A percentile compares a stretch with the other conserved stretches of the same genome.
Evolutionary conservation across 2,888 invertebrate species (phyloP).

Genomic region (Panopea generosa): DNA sequence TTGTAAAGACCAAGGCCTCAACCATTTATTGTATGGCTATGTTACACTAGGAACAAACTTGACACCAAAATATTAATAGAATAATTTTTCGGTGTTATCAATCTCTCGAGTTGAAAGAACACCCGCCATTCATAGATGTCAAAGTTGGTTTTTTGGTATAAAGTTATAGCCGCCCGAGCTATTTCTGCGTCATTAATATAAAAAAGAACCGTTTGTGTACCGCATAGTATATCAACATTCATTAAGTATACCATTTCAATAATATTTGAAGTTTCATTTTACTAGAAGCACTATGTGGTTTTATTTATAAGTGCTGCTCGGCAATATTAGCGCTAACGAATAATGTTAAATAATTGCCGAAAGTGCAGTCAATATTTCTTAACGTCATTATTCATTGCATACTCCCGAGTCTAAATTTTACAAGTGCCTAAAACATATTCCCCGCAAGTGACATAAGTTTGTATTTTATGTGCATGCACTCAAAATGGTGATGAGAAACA

Average conservation of each 20-base stretch:
- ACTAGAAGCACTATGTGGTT: too few relatives aligned
- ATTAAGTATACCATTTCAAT: neutral
- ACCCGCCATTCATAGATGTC: conserved; percentile 41
- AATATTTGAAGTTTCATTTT: neutral
- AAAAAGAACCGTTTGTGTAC: conserved; percentile 6
- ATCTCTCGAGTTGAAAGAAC: conserved; percentile 22
- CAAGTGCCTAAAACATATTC: conserved; percentile 29
- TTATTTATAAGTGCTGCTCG: too few relatives aligned
- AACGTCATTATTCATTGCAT: conserved; percentile 12
- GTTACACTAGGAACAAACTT: conserved; percentile 32
- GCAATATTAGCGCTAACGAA: too few relatives aligned
- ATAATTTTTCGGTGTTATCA: conserved; percentile 19
- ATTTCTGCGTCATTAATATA: conserved; percentile 37
- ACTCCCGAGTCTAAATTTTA: conserved; percentile 7
- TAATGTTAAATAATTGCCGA: conserved; percentile 3
- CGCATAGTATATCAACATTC: neutral
- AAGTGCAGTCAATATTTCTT: conserved; percentile 6
- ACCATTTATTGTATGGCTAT: conserved; percentile 21
- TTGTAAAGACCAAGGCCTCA: conserved; percentile 1
- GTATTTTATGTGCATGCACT: conserved; percentile 43
- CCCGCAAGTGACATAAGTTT: conserved; percentile 30
- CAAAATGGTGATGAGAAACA: conserved; percentile 40
- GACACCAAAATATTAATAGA: conserved; percentile 44
- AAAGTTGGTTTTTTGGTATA: conserved; percentile 15
- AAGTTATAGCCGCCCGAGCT: conserved; percentile 24